Base-by-base conservation (phyloP, 1,140 invertebrate species). In the Pentalonia nigronervosa region DNA sequence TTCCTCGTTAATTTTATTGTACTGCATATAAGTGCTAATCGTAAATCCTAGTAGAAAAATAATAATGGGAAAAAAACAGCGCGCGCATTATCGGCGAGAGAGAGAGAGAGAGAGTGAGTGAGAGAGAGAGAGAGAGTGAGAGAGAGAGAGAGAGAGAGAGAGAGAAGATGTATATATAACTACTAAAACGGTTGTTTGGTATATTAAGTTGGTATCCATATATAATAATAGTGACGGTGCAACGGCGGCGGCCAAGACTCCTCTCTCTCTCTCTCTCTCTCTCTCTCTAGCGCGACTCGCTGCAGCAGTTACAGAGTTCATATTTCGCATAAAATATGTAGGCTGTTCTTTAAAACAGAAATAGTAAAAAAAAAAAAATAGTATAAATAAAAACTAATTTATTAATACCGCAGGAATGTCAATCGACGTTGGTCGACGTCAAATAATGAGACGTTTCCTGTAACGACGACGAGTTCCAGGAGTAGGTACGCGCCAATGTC, bases 321-420 rank as follows among this genome's bases (percentile, higher is more conserved):
- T 89, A 90, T 67, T 90, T 90, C 89, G 89, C 36, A 67, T 67
- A 89, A 50, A 88, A 89, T 89, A 89, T 60, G n/a, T 56, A 11
- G 17, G 34, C 17, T 30, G 88, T 53, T 90, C 50, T 90, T 48
- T 23, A 48, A 47, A 48, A 87, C 34, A 81, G 76, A 81, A 36
- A 81, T 81, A 83, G 36, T 48, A 89, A 86, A 84, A 84, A 87
- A 50, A 87, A 89, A 89, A 89, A 89, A 56, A 87, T 30, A 53
- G 34, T 17, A 34, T 20, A 45, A 76, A 91, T 34, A 67, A 90
- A 90, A 14, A 60, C 89, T 90, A 90, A 90, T 90, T 90, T 90
- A 90, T 90, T 67, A 67, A 90, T 67, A 90, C 89, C 36, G 53
- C 53, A 90, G 25, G 89, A 90, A 90, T 90, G 89, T 90, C 89